These are phyloP conservation scores for Cryptophagus acutangulus DNA, from an alignment of 2,888 invertebrate species.

Conservation along the genomic window DNA sequence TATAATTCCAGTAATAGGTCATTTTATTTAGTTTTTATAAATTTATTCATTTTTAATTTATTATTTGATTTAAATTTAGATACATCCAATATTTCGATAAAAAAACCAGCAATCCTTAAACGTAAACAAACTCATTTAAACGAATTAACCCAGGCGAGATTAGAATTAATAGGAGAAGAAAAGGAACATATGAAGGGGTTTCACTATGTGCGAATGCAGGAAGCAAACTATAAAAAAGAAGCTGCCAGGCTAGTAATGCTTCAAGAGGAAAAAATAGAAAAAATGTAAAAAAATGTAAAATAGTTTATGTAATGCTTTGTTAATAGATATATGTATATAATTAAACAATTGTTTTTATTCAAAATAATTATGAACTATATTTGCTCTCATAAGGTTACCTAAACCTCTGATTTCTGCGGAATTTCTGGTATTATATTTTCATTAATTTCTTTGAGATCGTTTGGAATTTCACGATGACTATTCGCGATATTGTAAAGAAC, in stretches of 20 bases:
- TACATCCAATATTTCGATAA: no score
- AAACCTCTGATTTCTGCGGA: not conserved
- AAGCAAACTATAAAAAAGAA: conserved; percentile 11
- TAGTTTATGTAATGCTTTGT: no score
- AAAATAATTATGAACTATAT: conserved; percentile 6
- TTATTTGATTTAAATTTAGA: no score
- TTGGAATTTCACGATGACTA: not conserved
- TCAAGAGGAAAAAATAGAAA: conserved; percentile 12
- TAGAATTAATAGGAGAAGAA: conserved; percentile 11
- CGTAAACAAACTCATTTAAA: conserved; percentile 3
- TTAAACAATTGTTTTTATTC: no score
- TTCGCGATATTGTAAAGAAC: conserved; percentile 2
- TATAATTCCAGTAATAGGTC: no score
- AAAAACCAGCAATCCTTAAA: not conserved
- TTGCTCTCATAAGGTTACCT: conserved; percentile 5
- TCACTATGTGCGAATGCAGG: conserved; percentile 7
- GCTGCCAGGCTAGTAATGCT: conserved; percentile 12
- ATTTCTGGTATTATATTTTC: conserved; percentile 1
- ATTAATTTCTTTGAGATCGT: not conserved
- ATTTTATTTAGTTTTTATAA: no score
- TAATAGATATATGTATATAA: no score
- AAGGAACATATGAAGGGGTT: conserved; percentile 9
- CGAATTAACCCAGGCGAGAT: conserved; percentile 6
- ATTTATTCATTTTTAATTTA: no score
- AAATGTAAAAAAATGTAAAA: conserved; percentile 3